Evolutionary conservation across 2,113 vertebrate genomes (phyloP), one percentile per base, ranked within the genome.

Genomic region (Otis tarda): DNA sequence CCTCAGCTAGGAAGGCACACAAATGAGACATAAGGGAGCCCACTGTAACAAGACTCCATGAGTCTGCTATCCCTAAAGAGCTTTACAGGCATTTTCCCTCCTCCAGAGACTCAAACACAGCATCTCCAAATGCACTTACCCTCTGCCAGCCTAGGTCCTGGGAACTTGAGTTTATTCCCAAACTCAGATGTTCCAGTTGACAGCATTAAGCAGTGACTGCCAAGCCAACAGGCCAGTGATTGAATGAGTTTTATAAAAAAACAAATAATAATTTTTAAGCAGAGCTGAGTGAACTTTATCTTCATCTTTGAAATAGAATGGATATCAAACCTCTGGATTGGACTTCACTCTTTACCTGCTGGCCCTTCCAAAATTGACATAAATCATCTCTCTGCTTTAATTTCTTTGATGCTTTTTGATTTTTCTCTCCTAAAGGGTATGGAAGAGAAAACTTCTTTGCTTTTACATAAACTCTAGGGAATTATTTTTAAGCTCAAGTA

Each of bases 71-170:
- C 41, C 61, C 79, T 89, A 56, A 92, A 89, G 89, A 94, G 64
- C 50, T 93, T 92, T 93, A 83, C 49, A 94, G 28, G 30, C 89
- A 71, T 93, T 96, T 97, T 63, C 37, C 31, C 84, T 93, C 67
- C 95, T 96, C 84, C n/a, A 49, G 89, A 67, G 85, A 91, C 59
- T 83, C 86, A 89, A 95, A 93, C 0, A 5, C 94, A 75, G 82
- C 49, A 87, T 97, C 93, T 94, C 90, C 87, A 93, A 95, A 94
- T 78, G 75, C 49, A 87, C 90, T 96, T 95, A 96, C 84, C 89
- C 93, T 96, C 87, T 96, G 93, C 96, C 97, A 97, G 90, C 90
- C 90, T 94, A 93, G 96, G 95, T 96, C 97, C 97, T 97, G 97
- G 97, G 97, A 97, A 97, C 92, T 94, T 89, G 87, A 95, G 67